Evolutionary conservation across 1,140 invertebrate species (phyloP), one percentile per base, ranked within the genome.

Genomic region (Diabrotica undecimpunctata): DNA sequence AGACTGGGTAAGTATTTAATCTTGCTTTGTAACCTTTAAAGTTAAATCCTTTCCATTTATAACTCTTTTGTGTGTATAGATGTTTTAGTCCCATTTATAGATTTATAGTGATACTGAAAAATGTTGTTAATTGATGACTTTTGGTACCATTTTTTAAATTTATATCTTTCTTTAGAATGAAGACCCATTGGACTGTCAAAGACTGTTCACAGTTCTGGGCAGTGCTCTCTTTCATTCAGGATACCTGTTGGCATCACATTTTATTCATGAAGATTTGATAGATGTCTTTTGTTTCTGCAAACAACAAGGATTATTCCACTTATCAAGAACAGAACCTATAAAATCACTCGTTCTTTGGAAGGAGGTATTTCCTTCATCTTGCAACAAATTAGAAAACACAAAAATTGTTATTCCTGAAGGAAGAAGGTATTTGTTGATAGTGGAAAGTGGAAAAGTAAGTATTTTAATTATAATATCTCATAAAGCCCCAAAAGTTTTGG

Each of bases 321-420:
- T 92, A 10, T 83, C 87, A 35, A 80, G 78, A 57, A 84, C 84
- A 0, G 87, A 89, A 66, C 80, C 86, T 14, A 80, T 91, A 0
- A 87, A 87, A 61, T 87, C 87, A 64, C 75, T 92, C 25, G 84
- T 92, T n/a, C 77, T 90, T 9, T 93, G 90, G 90, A 87, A 85
- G 74, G 88, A 89, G 81, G 86, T 92, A 14, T 88, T 83, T 72
- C 84, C 83, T 10, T 73, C 74, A 9, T 83, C 82, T 0, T 82
- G 78, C 59, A 77, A 79, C 64, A 71, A 77, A 55, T 77, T 76
- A 8, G 64, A 64, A 55, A 54, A 66, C 63, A 41, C 64, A 25
- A 51, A 67, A 72, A 74, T 70, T 68, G 78, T 81, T 73, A 78
- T 85, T 63, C 82, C 83, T 7, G 79, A 85, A 74, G 84, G 83